Base-by-base conservation (phyloP, 2,888 invertebrate species). In the Rhamnusium bicolor region DNA sequence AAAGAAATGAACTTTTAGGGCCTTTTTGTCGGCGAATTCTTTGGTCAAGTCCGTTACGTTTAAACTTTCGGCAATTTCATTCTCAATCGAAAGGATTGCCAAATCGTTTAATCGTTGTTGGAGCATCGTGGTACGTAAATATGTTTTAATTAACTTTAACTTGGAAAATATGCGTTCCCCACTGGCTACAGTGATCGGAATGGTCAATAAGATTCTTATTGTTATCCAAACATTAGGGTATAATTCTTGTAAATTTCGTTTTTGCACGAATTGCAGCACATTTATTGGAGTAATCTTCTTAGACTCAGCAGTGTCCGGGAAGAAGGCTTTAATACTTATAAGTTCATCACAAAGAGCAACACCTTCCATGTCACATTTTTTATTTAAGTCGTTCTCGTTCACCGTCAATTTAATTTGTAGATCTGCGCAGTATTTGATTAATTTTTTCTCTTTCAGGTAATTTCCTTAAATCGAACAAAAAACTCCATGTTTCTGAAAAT, bases 351-450 rank as follows among this genome's bases (percentile, higher is more conserved):
- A 51, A 51, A 51, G 51, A 51, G 51, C 51, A 51, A 51, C 51
- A 51, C 51, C 51, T 51, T 51, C 18, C 18, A 51, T 18, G 51
- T 51, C 51, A 51, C 14, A 51, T 51, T 5, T 51, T 51, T 51
- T 51, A 51, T 51, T 51, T 51, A 51, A 51, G 14, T 51, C 51
- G 18, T 51, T 18, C 51, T 51, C 51, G 51, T 65, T 65, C 21
- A 63, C 63, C 46, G 63, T 63, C 27, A 63, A 51, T 47, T 63
- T 63, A 46, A 46, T 47, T 63, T 63, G 49, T 27, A 66, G 27
- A 14, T 51, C 24, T 27, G 27, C 47, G 29, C 51, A 66, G 29
- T 18, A 29, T 32, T 49, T 27, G 7, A 53, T 16, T 40, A 32
- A 40, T 32, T 67, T n/a, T n/a, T 54, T 53, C 54, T 67, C 19